Evolutionary conservation across 2,797 vertebrate genomes (phyloP), one percentile per base, ranked within the genome.

Genomic region (Protonibea diacanthus): DNA sequence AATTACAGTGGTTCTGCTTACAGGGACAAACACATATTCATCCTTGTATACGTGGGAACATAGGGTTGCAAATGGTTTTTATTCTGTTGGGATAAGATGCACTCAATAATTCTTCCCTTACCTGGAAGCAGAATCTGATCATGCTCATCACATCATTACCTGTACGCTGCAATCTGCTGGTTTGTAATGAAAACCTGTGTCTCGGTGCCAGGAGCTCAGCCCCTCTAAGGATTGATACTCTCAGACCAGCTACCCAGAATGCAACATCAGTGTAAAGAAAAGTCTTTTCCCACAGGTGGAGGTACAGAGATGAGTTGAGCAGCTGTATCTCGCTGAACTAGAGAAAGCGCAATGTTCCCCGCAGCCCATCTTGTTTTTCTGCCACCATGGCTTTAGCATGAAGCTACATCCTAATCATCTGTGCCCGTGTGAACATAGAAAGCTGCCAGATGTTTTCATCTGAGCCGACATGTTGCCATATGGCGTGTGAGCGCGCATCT

Each of bases 391-490:
- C 66, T 78, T 2, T 18, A 49, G 61, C 82, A 78, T 47, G 23
- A 68, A 64, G 69, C 63, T 42, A 9, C 63, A 51, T 44, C 29
- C 64, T 38, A 59, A 74, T 82, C 75, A 70, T 70, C 74, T 60
- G 71, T 8, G 62, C 73, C 53, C 44, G 18, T 45, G 77, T 64
- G 53, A 84, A 72, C 69, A 38, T 14, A 33, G 67, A 80, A 49
- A 58, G 44, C 62, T 12, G 56, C 83, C 91, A 93, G 91, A 92
- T 94, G 93, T 94, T 93, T 89, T 76, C 77, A 83, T 83, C 75
- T 17, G 58, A 74, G 80, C 60, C 62, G 82, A 85, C 84, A 57
- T 69, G 85, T 72, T 13, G 58, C 89, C 91, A 91, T 92, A 88
- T 92, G 89, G 70, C 29, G 69, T 17, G 53, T 8, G 21, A 9